Evolutionary conservation across 1,140 invertebrate species (phyloP), one percentile per base, ranked within the genome.

Genomic region (Mactra quadrangularis): DNA sequence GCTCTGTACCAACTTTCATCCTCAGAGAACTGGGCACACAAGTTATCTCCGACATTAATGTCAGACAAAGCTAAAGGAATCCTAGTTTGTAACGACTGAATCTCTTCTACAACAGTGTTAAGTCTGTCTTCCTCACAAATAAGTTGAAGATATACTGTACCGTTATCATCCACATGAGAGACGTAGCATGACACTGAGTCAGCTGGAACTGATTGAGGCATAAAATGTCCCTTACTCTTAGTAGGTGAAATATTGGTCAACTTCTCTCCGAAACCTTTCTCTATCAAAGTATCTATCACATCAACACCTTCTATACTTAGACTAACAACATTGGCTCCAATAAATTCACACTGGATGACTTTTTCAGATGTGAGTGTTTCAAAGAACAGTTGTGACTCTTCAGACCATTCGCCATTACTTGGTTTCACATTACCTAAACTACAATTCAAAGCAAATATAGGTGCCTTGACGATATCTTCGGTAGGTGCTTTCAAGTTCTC

Each of bases 1-100:
- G 89, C 92, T 86, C 92, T 70, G 86, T 96, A 97, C 96, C 96
- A 97, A 74, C 94, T 94, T 29, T 93, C 89, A 92, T 97, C 96
- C 81, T 94, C 94, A 79, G 94, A 94, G 83, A 95, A 96, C 75
- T 95, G 94, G 0, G 96, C 96, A 57, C 95, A 93, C 87, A 96
- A 97, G 0, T 95, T 87, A 0, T 94, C 94, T 7, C 95, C 95
- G 70, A 95, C 82, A 59, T 85, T 72, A 47, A 87, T 15, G 9
- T 76, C 55, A 6, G 72, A 45, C 27, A 83, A 50, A 17, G 38
- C 27, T 35, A 72, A 29, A 33, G 59, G 59, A n/a, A 45, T 50
- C 1, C 27, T 15, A 11, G 64, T 29, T n/a, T 62, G 47, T 3
- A 85, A 41, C 22, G 9, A 47, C 27, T 84, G 79, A 9, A 91